These are phyloP conservation scores for Aphaenogaster ashmeadi DNA, from an alignment of 1,140 invertebrate genomes.

Conservation along the genomic window DNA sequence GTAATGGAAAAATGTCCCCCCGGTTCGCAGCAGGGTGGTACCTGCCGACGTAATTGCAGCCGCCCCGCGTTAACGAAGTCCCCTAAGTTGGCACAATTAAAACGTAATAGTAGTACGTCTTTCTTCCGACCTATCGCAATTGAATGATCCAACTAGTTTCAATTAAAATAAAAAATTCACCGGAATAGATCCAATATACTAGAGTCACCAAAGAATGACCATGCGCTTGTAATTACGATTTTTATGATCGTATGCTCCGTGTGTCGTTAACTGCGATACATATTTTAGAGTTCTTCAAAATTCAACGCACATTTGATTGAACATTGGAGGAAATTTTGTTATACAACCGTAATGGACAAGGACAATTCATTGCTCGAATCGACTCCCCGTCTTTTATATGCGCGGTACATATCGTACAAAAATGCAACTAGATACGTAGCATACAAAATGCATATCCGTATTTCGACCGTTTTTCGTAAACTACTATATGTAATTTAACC, in stretches of 20 bases:
- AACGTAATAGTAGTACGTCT: constrained; percentile 52
- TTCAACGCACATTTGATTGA: not conserved
- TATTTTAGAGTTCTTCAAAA: not conserved
- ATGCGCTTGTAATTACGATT: not conserved
- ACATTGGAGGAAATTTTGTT: constrained; percentile 3
- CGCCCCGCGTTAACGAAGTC: constrained; percentile 67
- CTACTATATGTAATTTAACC: constrained; percentile 41
- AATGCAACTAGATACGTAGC: constrained; percentile 4
- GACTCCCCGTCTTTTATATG: not conserved
- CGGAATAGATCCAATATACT: not conserved
- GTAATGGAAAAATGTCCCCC: constrained; percentile 61
- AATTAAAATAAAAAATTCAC: constrained; percentile 37
- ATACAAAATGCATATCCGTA: not conserved
- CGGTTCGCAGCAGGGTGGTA: constrained; percentile 54
- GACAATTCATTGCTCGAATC: constrained; percentile 29
- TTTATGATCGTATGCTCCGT: not conserved
- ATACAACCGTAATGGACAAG: constrained; percentile 4
- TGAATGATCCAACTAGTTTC: constrained; percentile 46
- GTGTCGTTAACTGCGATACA: not conserved
- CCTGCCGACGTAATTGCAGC: constrained; percentile 63
- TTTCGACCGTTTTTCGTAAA: constrained; percentile 34
- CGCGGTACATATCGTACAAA: not conserved
- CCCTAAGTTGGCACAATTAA: constrained; percentile 66
- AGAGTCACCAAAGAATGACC: no score
- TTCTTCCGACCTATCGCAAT: constrained; percentile 2